Base-by-base conservation (phyloP, 2,797 vertebrate genomes). In the Sebastes miniatus region DNA sequence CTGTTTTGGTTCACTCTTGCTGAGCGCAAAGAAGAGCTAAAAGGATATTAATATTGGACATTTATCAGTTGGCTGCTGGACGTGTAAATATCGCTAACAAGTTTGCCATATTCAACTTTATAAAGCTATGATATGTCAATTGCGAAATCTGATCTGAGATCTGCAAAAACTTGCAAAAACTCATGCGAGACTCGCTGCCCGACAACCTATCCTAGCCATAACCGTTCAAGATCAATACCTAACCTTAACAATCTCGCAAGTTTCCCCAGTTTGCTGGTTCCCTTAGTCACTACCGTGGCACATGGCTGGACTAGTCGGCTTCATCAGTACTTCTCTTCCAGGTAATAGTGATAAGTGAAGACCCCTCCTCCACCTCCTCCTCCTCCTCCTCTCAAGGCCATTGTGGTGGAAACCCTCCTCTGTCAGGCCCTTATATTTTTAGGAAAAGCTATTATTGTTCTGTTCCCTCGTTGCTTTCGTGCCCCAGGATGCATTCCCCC, bases 341-440 rank as follows among this genome's bases (percentile, higher is more conserved):
- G 79, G 81, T 81, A n/a, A n/a, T n/a, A 54, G 25, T 52, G 90
- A 68, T 87, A 87, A 93, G 83, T 70, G 75, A 92, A 73, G 85
- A 77, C 77, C 72, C 63, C 50, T 69, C 24, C 24, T 34, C 8
- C n/a, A n/a, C n/a, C 52, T 59, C 27, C 52, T 13, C 0, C 6
- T 47, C 43, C 16, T 47, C 43, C 3, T 47, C 43, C 63, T 67
- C 77, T 72, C 68, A 81, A 83, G 76, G 70, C 89, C 86, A 92
- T 91, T 94, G 88, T 92, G 91, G 92, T 86, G 81, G 81, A 92
- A 87, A 94, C 80, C 73, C 78, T 83, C 77, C 78, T 81, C 77
- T 89, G 92, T 90, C 90, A 81, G 80, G 69, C 74, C 22, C 77
- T 90, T 89, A 64, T 95, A 93, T 94, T 93, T 94, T 94, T 90